A percentile compares a stretch with the other conserved stretches of the same genome.
phyloP scores from a whole-genome alignment of 1,140 invertebrate species.

The Panagrolaimus sp. region DNA sequence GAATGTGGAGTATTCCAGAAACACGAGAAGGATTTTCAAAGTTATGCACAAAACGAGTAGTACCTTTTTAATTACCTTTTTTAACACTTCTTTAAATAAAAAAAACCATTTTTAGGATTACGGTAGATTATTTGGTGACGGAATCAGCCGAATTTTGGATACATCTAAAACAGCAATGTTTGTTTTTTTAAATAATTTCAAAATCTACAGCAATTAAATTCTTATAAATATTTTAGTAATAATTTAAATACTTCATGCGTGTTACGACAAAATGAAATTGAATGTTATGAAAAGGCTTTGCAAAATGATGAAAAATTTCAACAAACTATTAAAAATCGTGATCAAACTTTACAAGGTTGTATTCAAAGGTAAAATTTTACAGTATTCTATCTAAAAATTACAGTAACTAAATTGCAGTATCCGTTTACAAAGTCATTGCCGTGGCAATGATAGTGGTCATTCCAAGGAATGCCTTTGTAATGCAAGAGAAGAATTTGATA shows the following conservation, averaged over 20 bases:
- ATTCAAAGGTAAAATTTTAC: slow-evolving; percentile 27
- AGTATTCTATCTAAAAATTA: background rate
- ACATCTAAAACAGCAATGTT: slow-evolving; percentile 29
- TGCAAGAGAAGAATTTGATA: slow-evolving; percentile 43
- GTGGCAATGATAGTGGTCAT: slow-evolving; percentile 17
- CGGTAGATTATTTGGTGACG: slow-evolving; percentile 41
- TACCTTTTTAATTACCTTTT: no score
- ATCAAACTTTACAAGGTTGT: slow-evolving; percentile 35
- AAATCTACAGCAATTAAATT: background rate
- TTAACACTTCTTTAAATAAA: no score
- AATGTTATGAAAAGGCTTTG: slow-evolving; percentile 32
- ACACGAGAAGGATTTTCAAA: background rate
- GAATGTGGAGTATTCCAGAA: slow-evolving; percentile 40
- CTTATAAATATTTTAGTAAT: slow-evolving; percentile 32
- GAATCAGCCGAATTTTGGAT: slow-evolving; percentile 45
- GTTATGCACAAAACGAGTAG: slow-evolving; percentile 17
- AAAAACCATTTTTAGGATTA: no score
- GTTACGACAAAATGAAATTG: slow-evolving; percentile 31
- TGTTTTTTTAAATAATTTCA: no score
- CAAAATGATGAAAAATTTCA: slow-evolving; percentile 45
- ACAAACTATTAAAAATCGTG: slow-evolving; percentile 31
- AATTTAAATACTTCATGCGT: slow-evolving; percentile 40
- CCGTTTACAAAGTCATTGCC: slow-evolving; percentile 38
- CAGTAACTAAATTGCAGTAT: slow-evolving; percentile 22
- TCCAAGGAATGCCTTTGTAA: slow-evolving; percentile 43